Evolutionary conservation across 2,113 vertebrate species (phyloP), one percentile per base, ranked within the genome.

Genomic region (Antechinus stuartii): DNA sequence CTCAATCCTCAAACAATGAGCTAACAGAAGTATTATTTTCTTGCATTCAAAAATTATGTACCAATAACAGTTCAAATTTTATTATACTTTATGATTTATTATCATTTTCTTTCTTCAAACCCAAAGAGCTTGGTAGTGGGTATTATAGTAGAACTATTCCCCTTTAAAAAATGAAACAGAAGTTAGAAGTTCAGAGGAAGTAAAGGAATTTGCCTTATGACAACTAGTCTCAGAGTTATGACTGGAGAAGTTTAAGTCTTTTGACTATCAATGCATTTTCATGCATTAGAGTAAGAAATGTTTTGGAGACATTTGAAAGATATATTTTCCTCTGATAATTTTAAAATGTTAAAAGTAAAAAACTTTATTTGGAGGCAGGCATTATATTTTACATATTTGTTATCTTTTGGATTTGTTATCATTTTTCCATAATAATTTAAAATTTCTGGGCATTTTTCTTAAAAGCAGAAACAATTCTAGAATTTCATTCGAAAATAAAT

Each of bases 391-490:
- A n/a, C 30, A 68, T 19, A 30, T 16, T 91, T 90, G 26, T 19
- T 61, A 27, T 90, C 12, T 90, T 55, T 49, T 8, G 24, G 27
- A 47, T 94, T 35, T 84, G n/a, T n/a, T n/a, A n/a, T n/a, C n/a
- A n/a, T 54, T 91, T 92, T 90, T 11, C 53, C 94, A 35, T 12
- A 46, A 94, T 94, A 93, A 93, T 54, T 76, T 91, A 93, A 46
- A 1, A 0, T 25, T 53, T 94, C 91, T 35, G 26, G 90, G 50
- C 30, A 26, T 90, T 95, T 95, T 91, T 91, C 68, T 89, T 2
- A 35, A 35, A 53, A 25, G 92, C 42, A 92, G 84, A 96, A 94
- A 42, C 55, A 57, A 22, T 25, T 92, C 11, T 84, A 47, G 27
- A 61, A 12, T 91, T 19, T 25, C 35, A 10, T 56, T 94, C 92